phyloP scores from a whole-genome alignment of 1,140 invertebrate genomes.

The Manduca sexta region DNA sequence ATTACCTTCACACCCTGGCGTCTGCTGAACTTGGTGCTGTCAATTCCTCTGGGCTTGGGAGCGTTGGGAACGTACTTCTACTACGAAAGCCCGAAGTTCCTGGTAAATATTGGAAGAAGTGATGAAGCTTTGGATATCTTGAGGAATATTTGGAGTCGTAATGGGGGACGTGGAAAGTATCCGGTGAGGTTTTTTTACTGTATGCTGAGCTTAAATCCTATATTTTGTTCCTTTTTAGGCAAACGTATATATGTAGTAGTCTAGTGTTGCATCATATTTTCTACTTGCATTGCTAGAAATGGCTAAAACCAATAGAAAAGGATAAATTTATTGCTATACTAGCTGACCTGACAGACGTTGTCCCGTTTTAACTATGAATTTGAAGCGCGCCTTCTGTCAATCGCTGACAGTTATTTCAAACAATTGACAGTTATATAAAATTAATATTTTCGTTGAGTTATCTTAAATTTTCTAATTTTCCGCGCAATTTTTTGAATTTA shows the following conservation, averaged over 20 bases:
- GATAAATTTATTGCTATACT: no score
- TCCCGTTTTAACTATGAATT: no score
- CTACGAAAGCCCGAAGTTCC: conserved; percentile 80
- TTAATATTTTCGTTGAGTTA: no score
- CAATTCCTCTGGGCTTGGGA: conserved; percentile 35
- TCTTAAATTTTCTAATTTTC: no score
- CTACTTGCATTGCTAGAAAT: no score
- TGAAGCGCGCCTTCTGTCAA: no score
- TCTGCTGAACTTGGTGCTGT: conserved; percentile 5
- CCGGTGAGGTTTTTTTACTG: conserved; percentile 14
- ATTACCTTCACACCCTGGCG: conserved; percentile 14
- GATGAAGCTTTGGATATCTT: conserved; percentile 70
- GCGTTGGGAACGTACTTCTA: conserved; percentile 73
- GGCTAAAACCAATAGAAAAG: no score
- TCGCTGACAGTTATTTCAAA: no score
- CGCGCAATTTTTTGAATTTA: no score
- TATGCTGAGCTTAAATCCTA: neutral
- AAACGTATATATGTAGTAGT: neutral
- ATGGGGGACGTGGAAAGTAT: conserved; percentile 38
- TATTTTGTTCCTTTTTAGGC: neutral
- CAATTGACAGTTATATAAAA: no score
- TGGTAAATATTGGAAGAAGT: conserved; percentile 69
- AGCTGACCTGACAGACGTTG: no score
- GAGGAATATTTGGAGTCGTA: conserved; percentile 64
- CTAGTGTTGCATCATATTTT: no score